Evolutionary conservation across 2,888 invertebrate species (phyloP), one percentile per base, ranked within the genome.

Genomic region (Meandrusa payeni): DNA sequence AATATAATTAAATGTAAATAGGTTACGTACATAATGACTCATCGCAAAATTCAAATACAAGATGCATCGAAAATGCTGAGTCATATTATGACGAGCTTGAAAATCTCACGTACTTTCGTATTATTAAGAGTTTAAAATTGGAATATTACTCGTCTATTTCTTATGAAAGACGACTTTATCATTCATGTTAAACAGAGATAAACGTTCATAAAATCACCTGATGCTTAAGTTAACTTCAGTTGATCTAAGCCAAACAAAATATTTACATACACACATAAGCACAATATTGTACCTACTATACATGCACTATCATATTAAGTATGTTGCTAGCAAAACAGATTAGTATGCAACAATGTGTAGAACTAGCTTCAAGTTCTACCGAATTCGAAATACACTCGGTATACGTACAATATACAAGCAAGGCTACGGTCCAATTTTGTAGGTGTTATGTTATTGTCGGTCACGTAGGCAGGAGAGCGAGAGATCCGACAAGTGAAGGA

Each of bases 401-500:
- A 9, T 55, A 55, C 48, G 50, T 47, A 51, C 53, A 52, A 50
- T 53, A 56, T 54, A 54, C 52, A 48, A 50, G 56, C 54, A 55
- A 47, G 47, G 53, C 54, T 55, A 54, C 57, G 48, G 53, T 64
- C 58, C 52, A 57, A 64, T 64, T 69, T 52, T 61, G 71, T 57
- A 61, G 62, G 38, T 69, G 71, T 75, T 73, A 77, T 82, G 76
- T 81, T 83, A 73, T 79, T 81, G 79, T 77, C 70, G 65, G 83
- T 85, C 86, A 85, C 86, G 86, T 85, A 86, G 80, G 77, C 83
- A 62, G 50, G 41, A 48, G 63, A 74, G 62, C 46, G 69, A 76
- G 76, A 71, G 54, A 50, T 53, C 52, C 48, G 55, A 64, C 58
- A 55, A 52, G 54, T 41, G 64, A 68, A 31, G 47, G 68, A 66